Conservation (phyloP, 2,113 vertebrate genomes). For the Onychorhynchus coronatus region DNA sequence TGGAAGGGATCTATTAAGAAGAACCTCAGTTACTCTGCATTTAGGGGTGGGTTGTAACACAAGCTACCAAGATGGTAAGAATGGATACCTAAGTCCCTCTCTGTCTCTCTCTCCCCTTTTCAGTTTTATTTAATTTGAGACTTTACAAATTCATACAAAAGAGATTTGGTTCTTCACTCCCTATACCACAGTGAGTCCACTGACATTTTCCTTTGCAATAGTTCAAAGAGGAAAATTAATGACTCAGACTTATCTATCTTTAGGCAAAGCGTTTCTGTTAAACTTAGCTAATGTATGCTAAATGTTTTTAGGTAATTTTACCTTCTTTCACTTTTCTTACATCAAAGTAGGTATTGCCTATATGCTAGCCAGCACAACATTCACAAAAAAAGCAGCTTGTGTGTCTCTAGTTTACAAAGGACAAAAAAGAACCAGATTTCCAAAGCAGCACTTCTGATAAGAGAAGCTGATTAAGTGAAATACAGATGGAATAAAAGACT, state of each 20-base stretch:
- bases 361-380: not conserved
- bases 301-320: not conserved
- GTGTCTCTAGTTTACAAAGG: not conserved
- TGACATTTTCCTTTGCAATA: not conserved
- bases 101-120: no score
- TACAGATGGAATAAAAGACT: slow-evolving; percentile 38
- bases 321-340: not conserved
- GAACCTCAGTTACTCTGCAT: not conserved
- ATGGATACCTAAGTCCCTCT: not conserved
- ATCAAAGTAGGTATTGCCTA: not conserved
- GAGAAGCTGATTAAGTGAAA: slow-evolving; percentile 34
- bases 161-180: not conserved
- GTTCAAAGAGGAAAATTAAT: not conserved
- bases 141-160: not conserved
- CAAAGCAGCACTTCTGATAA: slow-evolving; percentile 33
- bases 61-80: not conserved
- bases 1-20: not conserved
- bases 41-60: not conserved
- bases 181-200: not conserved
- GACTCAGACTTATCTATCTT: not conserved
- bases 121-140: not conserved
- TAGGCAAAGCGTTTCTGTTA: not conserved
- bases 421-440: not conserved
- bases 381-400: not conserved
- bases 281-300: not conserved